phyloP scores from a whole-genome alignment of 2,797 vertebrate species.

The Scyliorhinus canicula region DNA sequence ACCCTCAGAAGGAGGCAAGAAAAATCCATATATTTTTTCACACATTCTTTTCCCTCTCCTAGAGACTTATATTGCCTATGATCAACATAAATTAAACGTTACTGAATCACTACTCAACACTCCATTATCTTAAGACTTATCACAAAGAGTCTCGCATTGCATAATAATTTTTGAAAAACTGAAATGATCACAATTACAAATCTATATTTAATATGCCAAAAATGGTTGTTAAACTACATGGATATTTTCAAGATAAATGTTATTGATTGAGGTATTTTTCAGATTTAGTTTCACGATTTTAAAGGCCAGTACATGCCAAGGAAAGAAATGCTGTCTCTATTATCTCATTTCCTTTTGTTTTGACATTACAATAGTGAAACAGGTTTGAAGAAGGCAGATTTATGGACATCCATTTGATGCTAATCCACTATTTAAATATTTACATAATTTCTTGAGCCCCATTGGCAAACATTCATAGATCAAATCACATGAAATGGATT shows the following conservation, averaged over 20 bases:
- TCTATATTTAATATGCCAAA: background rate
- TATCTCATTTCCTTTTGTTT: background rate
- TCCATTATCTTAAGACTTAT: background rate
- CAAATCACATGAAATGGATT: background rate
- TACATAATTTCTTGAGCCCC: background rate
- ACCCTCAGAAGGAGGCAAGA: background rate
- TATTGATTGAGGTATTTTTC: background rate
- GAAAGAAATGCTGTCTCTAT: background rate
- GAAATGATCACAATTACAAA: background rate
- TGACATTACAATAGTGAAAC: background rate
- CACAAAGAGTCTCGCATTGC: background rate
- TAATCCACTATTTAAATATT: constrained; percentile 23
- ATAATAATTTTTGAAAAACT: background rate
- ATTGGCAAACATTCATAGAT: background rate
- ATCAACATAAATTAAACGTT: background rate
- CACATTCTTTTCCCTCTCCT: background rate
- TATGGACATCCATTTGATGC: background rate
- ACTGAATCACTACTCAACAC: background rate
- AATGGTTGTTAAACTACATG: background rate
- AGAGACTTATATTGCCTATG: background rate
- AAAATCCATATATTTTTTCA: background rate
- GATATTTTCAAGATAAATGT: background rate
- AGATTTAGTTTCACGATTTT: background rate
- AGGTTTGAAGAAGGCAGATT: constrained; percentile 24
- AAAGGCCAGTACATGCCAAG: background rate